These are phyloP conservation scores for Drosophila infuscata DNA, from an alignment of 2,888 invertebrate species.

Conservation along the genomic window DNA sequence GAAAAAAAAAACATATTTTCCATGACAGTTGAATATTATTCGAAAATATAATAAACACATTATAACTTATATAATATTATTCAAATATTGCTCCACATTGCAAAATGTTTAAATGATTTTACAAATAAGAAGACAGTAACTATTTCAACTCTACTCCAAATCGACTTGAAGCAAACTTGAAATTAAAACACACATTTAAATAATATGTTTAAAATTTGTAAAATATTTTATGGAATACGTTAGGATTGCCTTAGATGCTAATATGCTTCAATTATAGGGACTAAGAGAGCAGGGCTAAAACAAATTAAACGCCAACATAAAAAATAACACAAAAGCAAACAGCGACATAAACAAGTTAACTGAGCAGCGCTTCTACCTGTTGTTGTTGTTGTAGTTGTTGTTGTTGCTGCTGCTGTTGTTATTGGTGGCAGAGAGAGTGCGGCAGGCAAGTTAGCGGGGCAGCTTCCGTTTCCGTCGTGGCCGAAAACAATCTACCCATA, in stretches of 20 bases:
- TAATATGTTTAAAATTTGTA: neutral
- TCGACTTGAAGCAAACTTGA: neutral
- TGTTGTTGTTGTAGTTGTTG: slow-evolving; percentile 26
- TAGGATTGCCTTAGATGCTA: slow-evolving; percentile 1
- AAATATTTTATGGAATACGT: neutral
- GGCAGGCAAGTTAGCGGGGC: slow-evolving; percentile 66
- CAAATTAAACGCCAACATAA: slow-evolving; percentile 64
- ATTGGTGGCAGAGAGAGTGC: slow-evolving; percentile 26
- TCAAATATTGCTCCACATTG: neutral
- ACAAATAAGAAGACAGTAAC: neutral
- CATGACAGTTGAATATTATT: neutral
- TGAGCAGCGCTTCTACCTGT: slow-evolving; percentile 45
- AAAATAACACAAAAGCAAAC: slow-evolving; percentile 66
- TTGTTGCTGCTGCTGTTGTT: slow-evolving; percentile 31
- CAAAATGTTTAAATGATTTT: neutral
- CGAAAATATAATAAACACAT: neutral
- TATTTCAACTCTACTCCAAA: neutral
- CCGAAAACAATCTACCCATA: slow-evolving; percentile 75
- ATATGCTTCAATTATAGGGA: slow-evolving; percentile 16
- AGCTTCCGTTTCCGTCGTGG: slow-evolving; percentile 75
- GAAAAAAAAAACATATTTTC: neutral
- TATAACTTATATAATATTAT: neutral
- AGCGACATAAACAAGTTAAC: slow-evolving; percentile 76
- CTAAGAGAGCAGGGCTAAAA: slow-evolving; percentile 15
- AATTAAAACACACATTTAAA: neutral